Evolutionary conservation across 2,113 vertebrate genomes (phyloP).

Genomic region (Porphyrio hochstetteri): DNA sequence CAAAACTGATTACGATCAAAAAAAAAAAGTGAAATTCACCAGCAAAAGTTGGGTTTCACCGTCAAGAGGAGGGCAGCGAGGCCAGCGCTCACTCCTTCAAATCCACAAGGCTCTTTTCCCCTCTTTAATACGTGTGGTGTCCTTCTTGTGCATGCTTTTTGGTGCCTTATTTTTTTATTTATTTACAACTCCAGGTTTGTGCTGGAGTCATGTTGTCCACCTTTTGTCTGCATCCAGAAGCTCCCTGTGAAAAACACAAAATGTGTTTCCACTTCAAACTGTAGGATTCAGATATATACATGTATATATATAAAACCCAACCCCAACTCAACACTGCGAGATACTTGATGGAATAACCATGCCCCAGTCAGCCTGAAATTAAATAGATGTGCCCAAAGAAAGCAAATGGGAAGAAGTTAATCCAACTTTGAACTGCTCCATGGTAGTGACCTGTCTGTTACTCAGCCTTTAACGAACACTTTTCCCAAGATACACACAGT

Average conservation of each 20-base stretch:
- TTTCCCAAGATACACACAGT: fast-evolving
- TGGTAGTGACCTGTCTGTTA: background rate
- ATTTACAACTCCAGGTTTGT: background rate
- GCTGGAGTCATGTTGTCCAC: background rate
- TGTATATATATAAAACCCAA: background rate
- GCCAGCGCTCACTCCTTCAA: background rate
- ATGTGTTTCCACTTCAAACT: background rate
- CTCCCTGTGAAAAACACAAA: background rate
- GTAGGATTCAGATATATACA: background rate
- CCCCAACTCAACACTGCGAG: background rate
- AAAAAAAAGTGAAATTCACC: constrained; percentile 32
- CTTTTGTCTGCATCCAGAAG: background rate
- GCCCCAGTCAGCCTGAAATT: background rate
- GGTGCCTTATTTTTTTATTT: background rate
- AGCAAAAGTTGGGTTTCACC: constrained; percentile 3
- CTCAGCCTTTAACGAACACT: background rate
- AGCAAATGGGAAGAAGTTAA: background rate
- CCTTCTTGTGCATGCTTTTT: background rate
- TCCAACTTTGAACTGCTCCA: background rate
- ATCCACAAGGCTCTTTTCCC: background rate
- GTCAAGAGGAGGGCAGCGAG: background rate
- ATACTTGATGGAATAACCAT: fast-evolving
- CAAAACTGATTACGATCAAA: constrained; percentile 30
- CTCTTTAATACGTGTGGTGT: background rate
- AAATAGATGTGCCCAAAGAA: background rate